Base-by-base conservation (phyloP, 2,797 vertebrate genomes). In the Hippocampus kuda region DNA sequence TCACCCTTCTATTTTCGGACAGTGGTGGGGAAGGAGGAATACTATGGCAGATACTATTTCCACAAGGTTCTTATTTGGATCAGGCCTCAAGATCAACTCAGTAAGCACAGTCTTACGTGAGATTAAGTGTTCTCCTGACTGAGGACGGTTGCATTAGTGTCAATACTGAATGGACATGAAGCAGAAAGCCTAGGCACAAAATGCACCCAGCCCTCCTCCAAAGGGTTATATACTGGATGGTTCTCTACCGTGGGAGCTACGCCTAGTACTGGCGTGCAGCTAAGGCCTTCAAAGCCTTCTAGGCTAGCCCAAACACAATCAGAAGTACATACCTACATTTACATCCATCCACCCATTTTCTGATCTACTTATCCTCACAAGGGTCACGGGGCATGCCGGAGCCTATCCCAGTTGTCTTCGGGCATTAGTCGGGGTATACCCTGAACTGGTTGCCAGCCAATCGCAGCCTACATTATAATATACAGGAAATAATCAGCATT, bases 121-220 rank as follows among this genome's bases (percentile, higher is more conserved):
- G 89, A 91, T 90, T 89, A 90, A 87, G 85, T 90, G 89, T 91
- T 84, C 88, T 88, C 78, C 82, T 80, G 74, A 81, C 78, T 72
- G 78, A 86, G 77, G 77, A 80, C 81, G 78, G 81, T 79, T 77
- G 86, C 79, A 84, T 88, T 86, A 88, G 79, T 69, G 24, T 85
- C 79, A 81, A 77, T 70, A 27, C 72, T 83, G 81, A 87, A 83
- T 81, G 80, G 78, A 82, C 66, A 34, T 73, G 64, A 81, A 78
- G 79, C 80, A 62, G 46, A 84, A 89, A 85, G 80, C 86, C 83
- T 77, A 72, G 83, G 84, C 78, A 86, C 75, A 81, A 82, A 85
- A 86, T 77, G 80, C 72, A 79, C 68, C 73, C 77, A 70, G 68
- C 76, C 72, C 73, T 79, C 61, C 53, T 82, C 78, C 72, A 77